Base-by-base conservation (phyloP, 2,888 invertebrate genomes). In the Gonocerus acuteangulatus region DNA sequence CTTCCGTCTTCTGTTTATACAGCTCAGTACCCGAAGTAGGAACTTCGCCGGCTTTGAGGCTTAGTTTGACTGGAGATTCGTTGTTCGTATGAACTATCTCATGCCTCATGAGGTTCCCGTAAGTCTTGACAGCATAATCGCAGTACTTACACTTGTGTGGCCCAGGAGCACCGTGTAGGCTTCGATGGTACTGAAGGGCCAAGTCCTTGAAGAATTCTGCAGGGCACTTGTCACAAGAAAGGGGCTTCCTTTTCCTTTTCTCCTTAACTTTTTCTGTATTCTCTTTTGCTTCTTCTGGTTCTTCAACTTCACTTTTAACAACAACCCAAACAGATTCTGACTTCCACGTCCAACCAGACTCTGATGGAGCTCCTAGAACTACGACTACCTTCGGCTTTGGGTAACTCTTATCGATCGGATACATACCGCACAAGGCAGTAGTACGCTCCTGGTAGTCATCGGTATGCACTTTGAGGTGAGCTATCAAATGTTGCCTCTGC, bases 401-500 rank as follows among this genome's bases (percentile, higher is more conserved):
- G 71, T 84, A 81, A 36, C 80, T 77, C 1, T 80, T 75, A 68
- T 85, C 84, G 27, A 81, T 78, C 34, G 79, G 80, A 70, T 87
- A 85, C 66, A 82, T 77, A 36, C 80, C 79, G 67, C 84, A 80
- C 16, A 89, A 75, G 70, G 82, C 80, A 70, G 82, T 83, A 6
- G 87, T 86, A 71, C 86, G 82, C 23, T 87, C 84, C 72, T 89
- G 86, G 73, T 91, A 90, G 70, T 87, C 86, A 48, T 82, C 80
- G 0, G 85, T 82, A 71, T 92, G 92, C 0, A 89, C 87, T 52
- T 68, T 68, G 15, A 62, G 60, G 72, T 92, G 92, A 0, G 83
- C 78, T 44, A 78, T 73, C 27, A 91, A 74, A 69, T 87, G 83
- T 9, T 79, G 78, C 66, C 85, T 83, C 67, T 87, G 84, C 1